Percentiles rank a stretch among this genome's conserved stretches.
phyloP scores from a whole-genome alignment of 2,113 vertebrate genomes.

The Panurus biarmicus region DNA sequence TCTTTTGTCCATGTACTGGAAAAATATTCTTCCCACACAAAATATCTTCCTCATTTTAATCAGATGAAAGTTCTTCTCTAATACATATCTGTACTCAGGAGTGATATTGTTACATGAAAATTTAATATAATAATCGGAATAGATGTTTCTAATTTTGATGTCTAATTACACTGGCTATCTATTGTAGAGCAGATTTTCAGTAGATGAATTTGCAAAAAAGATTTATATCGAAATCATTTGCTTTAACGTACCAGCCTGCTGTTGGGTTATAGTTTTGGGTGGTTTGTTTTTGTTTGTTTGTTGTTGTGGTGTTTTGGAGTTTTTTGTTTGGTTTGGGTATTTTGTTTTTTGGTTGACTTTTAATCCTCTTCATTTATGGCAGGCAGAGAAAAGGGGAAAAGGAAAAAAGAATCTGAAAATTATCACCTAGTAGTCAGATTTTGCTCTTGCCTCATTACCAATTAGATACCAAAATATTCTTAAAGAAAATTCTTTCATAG shows the following conservation, averaged over 20 bases:
- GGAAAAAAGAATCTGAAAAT: not conserved
- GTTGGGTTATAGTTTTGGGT: not conserved
- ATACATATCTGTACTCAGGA: not conserved
- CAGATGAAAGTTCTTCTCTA: not conserved
- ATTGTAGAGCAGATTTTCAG: not conserved
- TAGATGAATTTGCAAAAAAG: not conserved
- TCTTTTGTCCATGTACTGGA: not conserved
- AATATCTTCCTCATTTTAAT: not conserved
- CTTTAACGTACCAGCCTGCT: not conserved
- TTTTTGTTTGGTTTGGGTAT: not conserved
- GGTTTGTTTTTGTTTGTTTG: not conserved
- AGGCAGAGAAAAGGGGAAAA: not conserved
- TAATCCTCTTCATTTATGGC: not conserved
- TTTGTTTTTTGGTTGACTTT: not conserved
- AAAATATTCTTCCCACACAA: not conserved
- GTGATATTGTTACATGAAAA: not conserved
- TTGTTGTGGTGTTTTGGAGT: not conserved
- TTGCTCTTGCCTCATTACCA: not conserved
- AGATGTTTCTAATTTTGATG: not conserved
- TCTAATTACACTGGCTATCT: not conserved
- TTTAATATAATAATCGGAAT: not conserved
- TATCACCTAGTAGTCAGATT: not conserved
- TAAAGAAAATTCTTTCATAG: not conserved
- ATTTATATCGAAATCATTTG: not conserved
- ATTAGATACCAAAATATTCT: not conserved